phyloP scores from a whole-genome alignment of 1,140 invertebrate genomes.

The Theocolax elegans region DNA sequence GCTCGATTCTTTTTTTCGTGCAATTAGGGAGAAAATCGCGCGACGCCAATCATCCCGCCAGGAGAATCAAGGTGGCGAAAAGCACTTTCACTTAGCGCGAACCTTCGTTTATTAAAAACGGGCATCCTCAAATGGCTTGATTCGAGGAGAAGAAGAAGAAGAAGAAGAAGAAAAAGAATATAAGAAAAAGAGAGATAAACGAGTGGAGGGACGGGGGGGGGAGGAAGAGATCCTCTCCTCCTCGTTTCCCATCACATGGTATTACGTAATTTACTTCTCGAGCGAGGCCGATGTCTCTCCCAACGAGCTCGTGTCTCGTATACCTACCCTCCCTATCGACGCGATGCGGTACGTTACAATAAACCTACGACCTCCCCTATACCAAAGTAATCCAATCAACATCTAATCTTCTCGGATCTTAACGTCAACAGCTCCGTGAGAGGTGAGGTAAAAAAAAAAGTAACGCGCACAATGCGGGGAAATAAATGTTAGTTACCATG shows the following conservation, averaged over 20 bases:
- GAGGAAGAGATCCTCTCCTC: neutral
- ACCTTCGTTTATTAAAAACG: too few relatives aligned
- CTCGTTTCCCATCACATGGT: neutral
- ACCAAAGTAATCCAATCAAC: conserved; percentile 32
- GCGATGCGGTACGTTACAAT: too few relatives aligned
- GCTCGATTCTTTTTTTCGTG: too few relatives aligned
- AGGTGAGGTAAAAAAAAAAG: neutral
- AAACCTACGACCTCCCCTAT: neutral
- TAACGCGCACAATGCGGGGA: neutral
- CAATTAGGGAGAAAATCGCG: too few relatives aligned
- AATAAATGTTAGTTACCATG: neutral
- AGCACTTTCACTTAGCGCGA: too few relatives aligned
- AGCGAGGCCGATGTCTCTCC: neutral
- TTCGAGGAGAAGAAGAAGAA: too few relatives aligned
- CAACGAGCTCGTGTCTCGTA: neutral
- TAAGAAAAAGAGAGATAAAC: neutral
- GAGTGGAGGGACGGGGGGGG: too few relatives aligned
- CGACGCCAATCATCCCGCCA: too few relatives aligned
- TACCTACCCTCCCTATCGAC: neutral
- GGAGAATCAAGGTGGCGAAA: too few relatives aligned
- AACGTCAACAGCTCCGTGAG: conserved; percentile 10
- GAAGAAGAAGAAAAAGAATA: too few relatives aligned
- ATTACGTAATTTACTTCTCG: conserved; percentile 33
- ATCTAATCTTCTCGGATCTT: conserved; percentile 8
- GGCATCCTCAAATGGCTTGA: too few relatives aligned